Evolutionary conservation across 2,113 vertebrate genomes (phyloP), one percentile per base, ranked within the genome.

Genomic region (Cyprinodon tularosa): DNA sequence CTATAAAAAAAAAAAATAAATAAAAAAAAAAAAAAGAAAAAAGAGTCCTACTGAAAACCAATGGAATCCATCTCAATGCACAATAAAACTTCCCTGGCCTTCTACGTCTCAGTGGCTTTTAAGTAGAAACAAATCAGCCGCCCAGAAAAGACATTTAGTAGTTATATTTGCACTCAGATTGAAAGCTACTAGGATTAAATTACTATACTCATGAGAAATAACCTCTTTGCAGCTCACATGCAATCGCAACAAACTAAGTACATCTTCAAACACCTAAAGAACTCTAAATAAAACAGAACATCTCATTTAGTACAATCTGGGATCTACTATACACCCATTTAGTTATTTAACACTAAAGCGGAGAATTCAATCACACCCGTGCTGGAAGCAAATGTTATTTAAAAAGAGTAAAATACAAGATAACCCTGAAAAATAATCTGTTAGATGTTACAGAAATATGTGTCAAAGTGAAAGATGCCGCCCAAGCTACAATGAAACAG

Each of bases 91-190:
- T 73, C 65, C 77, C 77, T 77, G n/a, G 72, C 75, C 74, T 78
- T 38, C 61, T 11, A 73, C 78, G 72, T 74, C 72, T 83, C 59
- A 66, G 71, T 63, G 76, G 76, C 81, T 72, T 61, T 83, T 73
- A 13, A 59, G 37, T 45, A 50, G 53, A 36, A 44, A 67, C 11
- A 57, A 68, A 29, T 71, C 76, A 60, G 4, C 13, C 39, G 11
- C n/a, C 17, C 57, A 59, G 17, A 59, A 29, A 29, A 59, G n/a
- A 59, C 57, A n/a, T 59, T n/a, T 42, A 42, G 9, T n/a, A n/a
- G 17, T 57, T 57, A 3, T 57, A 17, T 10, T 57, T 57, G 3
- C n/a, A 57, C 10, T n/a, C 2, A 3, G 17, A 8, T 57, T 6
- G 29, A 29, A 29, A 53, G 4, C 50, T 17, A 53, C 15, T 53